Evolutionary conservation across 2,797 vertebrate genomes (phyloP), one percentile per base, ranked within the genome.

Genomic region (Tinamus major): DNA sequence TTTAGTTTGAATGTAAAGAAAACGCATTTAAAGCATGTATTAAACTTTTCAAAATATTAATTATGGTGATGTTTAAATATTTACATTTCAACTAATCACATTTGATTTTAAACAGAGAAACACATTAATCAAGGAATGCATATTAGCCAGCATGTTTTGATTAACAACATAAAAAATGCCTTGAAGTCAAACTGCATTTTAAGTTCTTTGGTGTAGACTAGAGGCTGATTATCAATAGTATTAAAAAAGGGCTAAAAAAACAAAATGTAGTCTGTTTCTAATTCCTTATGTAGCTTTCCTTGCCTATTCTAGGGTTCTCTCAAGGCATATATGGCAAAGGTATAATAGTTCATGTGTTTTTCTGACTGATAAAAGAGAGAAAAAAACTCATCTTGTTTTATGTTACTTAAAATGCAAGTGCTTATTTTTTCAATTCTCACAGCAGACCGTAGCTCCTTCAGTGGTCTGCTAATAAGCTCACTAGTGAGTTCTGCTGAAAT

Each of bases 321-420:
- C 64, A 90, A 90, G 92, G 78, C 71, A 94, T 85, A 86, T 0
- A 2, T 88, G 56, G 48, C 53, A 84, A 44, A 94, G 79, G 61
- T 92, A 44, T 80, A 93, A 75, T 81, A 95, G 71, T 65, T 95
- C 86, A 74, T 89, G 71, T 94, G 85, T 75, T 93, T 95, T 77
- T 83, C 89, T 88, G 75, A 75, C 87, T 90, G 95, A 94, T 94
- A 72, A 94, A 97, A 94, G 61, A 68, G 88, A 85, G 78, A 96
- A 94, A n/a, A 68, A 92, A 90, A 3, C 78, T 89, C 31, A n/a
- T 90, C 56, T 89, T 93, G 56, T 64, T 92, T 92, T 92, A 67
- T 79, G 78, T 96, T 96, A 90, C 89, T 97, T 97, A 96, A 96
- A 94, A 97, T 97, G 93, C 85, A 91, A 95, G 87, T 89, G 86